Evolutionary conservation across 2,113 vertebrate species (phyloP).

Genomic region (Dissostichus mawsoni): DNA sequence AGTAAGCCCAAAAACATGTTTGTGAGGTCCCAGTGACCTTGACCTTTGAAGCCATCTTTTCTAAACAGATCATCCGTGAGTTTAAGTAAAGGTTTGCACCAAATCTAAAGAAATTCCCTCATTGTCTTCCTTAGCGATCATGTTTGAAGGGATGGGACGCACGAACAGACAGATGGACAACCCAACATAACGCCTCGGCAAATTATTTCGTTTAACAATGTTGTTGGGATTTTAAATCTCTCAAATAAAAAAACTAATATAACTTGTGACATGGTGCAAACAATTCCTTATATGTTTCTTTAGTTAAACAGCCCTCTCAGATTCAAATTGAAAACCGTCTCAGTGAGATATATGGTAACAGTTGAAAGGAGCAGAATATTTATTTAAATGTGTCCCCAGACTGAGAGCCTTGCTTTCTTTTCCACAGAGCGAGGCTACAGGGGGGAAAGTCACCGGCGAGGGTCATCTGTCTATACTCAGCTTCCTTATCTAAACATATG

Average conservation of each 20-base stretch:
- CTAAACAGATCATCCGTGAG: too few relatives aligned
- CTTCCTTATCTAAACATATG: constrained; percentile 52
- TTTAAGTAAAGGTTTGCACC: too few relatives aligned
- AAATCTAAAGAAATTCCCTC: too few relatives aligned
- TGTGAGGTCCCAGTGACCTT: too few relatives aligned
- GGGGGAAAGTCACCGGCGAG: not conserved
- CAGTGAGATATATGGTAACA: not conserved
- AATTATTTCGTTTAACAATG: not conserved
- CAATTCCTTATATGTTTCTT: not conserved
- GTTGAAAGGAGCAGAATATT: not conserved
- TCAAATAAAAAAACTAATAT: not conserved
- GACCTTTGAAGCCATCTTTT: too few relatives aligned
- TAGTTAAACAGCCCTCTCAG: not conserved
- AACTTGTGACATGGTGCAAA: not conserved
- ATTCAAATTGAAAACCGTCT: not conserved
- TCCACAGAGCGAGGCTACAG: not conserved
- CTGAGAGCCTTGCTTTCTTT: not conserved
- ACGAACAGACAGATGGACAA: too few relatives aligned
- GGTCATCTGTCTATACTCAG: constrained; percentile 23
- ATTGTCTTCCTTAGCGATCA: too few relatives aligned
- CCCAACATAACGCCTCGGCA: too few relatives aligned
- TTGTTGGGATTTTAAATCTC: not conserved
- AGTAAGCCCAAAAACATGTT: too few relatives aligned
- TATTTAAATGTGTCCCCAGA: not conserved
- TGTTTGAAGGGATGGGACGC: too few relatives aligned